These are phyloP conservation scores for Protobothrops mucrosquamatus DNA, from an alignment of 2,113 vertebrate genomes.

Conservation along the genomic window DNA sequence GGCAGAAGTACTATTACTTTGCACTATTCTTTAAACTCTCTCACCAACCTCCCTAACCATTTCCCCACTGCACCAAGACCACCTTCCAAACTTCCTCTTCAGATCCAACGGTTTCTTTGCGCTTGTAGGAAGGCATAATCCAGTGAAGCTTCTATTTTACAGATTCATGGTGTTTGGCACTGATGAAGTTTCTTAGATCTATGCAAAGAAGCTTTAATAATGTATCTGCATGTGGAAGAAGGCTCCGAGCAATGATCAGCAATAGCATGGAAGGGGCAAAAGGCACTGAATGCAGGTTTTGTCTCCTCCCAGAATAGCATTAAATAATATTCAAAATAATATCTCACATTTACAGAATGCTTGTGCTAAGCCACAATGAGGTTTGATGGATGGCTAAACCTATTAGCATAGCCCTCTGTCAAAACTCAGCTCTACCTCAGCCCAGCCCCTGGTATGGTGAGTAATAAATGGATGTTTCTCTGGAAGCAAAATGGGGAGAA, in stretches of 20 bases:
- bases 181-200: background rate
- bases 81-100: background rate
- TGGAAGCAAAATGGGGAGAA: background rate
- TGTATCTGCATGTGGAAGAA: background rate
- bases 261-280: background rate
- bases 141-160: background rate
- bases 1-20: background rate
- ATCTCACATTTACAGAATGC: background rate
- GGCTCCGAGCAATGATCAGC: background rate
- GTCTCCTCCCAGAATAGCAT: background rate
- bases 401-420: background rate
- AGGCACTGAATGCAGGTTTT: background rate
- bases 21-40: background rate
- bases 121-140: background rate
- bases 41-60: background rate
- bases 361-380: background rate
- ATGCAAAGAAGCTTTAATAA: background rate
- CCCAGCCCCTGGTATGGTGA: background rate
- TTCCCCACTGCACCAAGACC: background rate
- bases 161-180: background rate
- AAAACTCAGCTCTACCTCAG: background rate
- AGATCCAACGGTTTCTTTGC: background rate
- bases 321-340: background rate
- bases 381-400: background rate
- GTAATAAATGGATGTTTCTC: background rate